phyloP scores from a whole-genome alignment of 1,140 invertebrate genomes.

The Lucilia sericata region DNA sequence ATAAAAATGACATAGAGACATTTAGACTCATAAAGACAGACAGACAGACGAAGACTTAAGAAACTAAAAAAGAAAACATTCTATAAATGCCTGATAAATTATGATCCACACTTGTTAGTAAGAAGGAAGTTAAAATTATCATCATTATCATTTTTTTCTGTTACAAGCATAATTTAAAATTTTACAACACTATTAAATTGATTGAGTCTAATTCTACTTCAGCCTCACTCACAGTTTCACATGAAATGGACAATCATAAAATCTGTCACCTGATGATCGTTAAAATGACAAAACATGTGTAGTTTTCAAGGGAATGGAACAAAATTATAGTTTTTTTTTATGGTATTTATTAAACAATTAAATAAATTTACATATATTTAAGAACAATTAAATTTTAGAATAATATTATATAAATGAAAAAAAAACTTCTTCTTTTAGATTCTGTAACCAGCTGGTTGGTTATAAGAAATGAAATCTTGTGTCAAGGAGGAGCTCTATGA shows the following conservation, averaged over 20 bases:
- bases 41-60: not conserved
- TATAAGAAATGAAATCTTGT: not conserved
- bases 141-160: not conserved
- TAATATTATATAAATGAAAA: too few species aligned
- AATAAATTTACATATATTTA: too few species aligned
- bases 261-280: not conserved
- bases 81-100: constrained; percentile 14
- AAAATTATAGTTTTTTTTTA: too few species aligned
- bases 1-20: constrained; percentile 7
- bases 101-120: constrained; percentile 1
- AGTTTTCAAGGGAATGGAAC: not conserved
- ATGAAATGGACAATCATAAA: not conserved
- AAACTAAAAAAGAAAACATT: too few species aligned
- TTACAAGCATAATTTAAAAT: not conserved
- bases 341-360: too few species aligned
- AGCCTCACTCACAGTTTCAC: not conserved
- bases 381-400: too few species aligned
- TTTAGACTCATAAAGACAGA: not conserved
- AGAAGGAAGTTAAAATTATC: constrained; percentile 9
- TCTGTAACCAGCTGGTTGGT: not conserved
- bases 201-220: not conserved
- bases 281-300: not conserved
- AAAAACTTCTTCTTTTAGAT: not conserved
- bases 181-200: constrained; percentile 8
- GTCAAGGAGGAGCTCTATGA: not conserved